Conservation (phyloP, 2,797 vertebrate species). For the Megaceryle alcyon region DNA sequence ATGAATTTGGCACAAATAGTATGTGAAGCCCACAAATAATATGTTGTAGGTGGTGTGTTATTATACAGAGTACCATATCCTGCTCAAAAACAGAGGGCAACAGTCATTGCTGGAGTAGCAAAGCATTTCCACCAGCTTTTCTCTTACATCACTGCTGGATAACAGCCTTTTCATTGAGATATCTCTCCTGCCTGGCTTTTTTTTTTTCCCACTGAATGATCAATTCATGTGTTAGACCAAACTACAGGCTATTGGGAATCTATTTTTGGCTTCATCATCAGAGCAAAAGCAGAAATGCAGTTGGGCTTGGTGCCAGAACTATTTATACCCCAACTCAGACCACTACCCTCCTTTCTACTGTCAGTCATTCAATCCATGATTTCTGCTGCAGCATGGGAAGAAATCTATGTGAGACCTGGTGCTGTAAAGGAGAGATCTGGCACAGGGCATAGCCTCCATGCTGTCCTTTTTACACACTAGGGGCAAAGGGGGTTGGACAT, state of each 20-base stretch:
- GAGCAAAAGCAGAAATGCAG: not conserved
- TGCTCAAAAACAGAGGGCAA: not conserved
- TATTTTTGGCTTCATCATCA: not conserved
- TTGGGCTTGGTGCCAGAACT: not conserved
- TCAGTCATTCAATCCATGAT: not conserved
- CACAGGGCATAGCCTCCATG: fast-evolving
- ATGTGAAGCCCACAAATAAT: not conserved
- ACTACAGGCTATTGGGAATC: not conserved
- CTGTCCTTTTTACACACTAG: not conserved
- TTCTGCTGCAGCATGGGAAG: not conserved
- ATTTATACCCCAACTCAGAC: not conserved
- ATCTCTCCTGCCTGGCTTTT: not conserved
- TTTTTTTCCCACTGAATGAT: not conserved
- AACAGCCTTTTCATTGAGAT: not conserved
- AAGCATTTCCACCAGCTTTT: not conserved
- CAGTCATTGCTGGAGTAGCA: not conserved
- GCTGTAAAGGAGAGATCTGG: not conserved
- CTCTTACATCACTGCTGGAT: not conserved
- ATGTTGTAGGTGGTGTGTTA: not conserved
- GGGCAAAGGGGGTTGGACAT: not conserved
- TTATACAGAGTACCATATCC: not conserved
- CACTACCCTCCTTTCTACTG: not conserved
- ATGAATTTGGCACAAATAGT: not conserved
- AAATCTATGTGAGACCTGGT: not conserved
- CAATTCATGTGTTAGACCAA: not conserved